Base-by-base conservation (phyloP, 92 coral and sea anemone genomes). In the Paramuricea clavata region DNA sequence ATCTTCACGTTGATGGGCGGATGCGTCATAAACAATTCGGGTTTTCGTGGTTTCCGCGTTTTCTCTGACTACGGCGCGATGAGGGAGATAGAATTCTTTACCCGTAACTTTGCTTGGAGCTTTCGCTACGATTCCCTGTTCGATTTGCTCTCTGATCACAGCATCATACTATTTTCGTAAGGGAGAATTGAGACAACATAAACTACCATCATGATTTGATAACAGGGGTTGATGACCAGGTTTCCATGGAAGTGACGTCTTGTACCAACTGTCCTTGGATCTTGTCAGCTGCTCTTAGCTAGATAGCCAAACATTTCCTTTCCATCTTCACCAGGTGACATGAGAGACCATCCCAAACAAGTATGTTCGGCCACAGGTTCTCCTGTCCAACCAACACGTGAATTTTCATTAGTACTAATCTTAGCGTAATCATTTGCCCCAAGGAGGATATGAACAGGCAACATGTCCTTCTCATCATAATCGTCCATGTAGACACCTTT, bases 61-160 rank as follows among this genome's bases (percentile, higher is more conserved):
- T 7, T 79, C 73, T 57, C 73, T 56, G 21, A 79, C 71, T 3
- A 79, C 84, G 31, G 44, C 47, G 25, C 69, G 65, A 54, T 79
- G 84, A 13, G 84, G 73, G 50, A 79, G 41, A 28, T 79, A 79
- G 50, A 79, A 79, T 21, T 79, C 84, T 32, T 57, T 54, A 0
- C 73, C 73, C 8, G 15, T 57, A 7, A 32, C 71, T 5, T 11
- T 22, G 1, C 16, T 15, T 17, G 73, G 47, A 12, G 72, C 84
- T 12, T 22, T 28, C 69, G 54, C 84, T 0, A 79, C 84, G 21
- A 79, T 57, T 15, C 84, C 84, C 27, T 32, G 32, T 5, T 56
- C 25, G 0, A 79, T 1, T 28, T 79, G 84, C 15, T 79, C 31
- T 31, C 49, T 36, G 5, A 79, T 79, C 49, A 79, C 73, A 10